phyloP scores from a whole-genome alignment of 2,888 invertebrate genomes.

The Chalcis sispes region DNA sequence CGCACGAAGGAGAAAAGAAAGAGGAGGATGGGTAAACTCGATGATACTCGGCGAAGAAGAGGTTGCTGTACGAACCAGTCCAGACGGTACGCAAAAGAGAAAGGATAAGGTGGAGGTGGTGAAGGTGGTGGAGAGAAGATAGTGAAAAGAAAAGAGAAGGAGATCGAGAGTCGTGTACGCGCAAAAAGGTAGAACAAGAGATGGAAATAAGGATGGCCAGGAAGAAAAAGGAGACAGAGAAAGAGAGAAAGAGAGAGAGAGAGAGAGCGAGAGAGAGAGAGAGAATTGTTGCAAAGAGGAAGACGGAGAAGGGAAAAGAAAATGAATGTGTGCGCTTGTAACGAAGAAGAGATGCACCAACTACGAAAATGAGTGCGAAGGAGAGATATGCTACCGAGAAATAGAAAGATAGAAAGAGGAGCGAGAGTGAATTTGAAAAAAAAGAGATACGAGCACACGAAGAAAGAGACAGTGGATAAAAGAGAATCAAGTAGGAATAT shows the following conservation, averaged over 20 bases:
- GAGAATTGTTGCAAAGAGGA: conserved; percentile 4
- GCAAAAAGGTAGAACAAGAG: conserved; percentile 52
- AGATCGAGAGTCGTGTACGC: conserved; percentile 37
- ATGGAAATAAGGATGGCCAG: conserved; percentile 36
- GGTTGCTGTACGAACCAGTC: conserved; percentile 29
- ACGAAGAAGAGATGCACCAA: conserved; percentile 49
- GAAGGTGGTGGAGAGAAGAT: conserved; percentile 19
- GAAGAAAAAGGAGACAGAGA: conserved; percentile 27
- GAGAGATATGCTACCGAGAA: conserved; percentile 26
- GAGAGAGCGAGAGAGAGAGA: conserved; percentile 34
- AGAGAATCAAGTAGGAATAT: conserved; percentile 50
- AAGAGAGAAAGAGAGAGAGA: conserved; percentile 26
- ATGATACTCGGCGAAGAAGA: conserved; percentile 19
- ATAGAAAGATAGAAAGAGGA: conserved; percentile 10
- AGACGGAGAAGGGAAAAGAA: neutral
- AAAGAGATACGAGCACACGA: conserved; percentile 16
- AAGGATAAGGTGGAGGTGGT: conserved; percentile 21
- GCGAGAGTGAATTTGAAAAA: conserved; percentile 27
- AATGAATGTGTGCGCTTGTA: no score
- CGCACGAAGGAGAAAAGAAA: conserved; percentile 8
- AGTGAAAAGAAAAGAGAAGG: conserved; percentile 56
- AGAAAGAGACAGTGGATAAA: conserved; percentile 17
- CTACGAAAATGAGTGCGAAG: conserved; percentile 27
- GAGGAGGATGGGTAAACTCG: conserved; percentile 5
- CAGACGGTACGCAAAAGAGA: conserved; percentile 26